Base-by-base conservation (phyloP, 1,140 invertebrate species). In the Himalopsyche phryganea region DNA sequence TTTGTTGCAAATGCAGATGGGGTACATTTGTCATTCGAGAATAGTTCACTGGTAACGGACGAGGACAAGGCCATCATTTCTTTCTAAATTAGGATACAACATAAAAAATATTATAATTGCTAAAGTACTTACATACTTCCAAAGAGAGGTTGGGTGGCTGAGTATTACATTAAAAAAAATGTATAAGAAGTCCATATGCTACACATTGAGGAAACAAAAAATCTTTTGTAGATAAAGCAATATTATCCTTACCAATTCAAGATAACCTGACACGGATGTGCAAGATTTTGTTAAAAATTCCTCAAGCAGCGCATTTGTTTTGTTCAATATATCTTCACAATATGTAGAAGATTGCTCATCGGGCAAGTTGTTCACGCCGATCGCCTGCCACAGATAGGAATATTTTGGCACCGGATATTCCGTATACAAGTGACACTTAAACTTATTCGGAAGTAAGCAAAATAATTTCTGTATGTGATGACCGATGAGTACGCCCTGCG, bases 391-490 rank as follows among this genome's bases (percentile, higher is more conserved):
- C 7, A 58, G 9, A 13, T 33, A 1, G 11, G 15, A n/a, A 18
- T 58, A 20, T 45, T 52, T 15, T 7, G 15, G 5, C 17, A 51
- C 13, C 0, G 56, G 49, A 51, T 58, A 58, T 4, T 19, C 6
- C 3, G 50, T 6, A 1, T 32, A 17, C 17, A 60, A 9, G 3
- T 49, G 14, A 7, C 28, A 7, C 47, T 60, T 60, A 6, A 6
- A 40, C 9, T 35, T 42, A 1, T 48, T 41, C 4, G 50, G 45
- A 13, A 60, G 33, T 0, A 49, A 18, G 19, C 17, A 53, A 49
- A 53, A 60, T 33, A 60, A 17, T 15, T 42, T 49, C 1, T 15
- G 10, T 32, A 60, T 11, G 7, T 53, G 20, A 48, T 49, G 18
- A 4, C 42, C 36, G 14, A 60, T 6, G 18, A 19, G 47, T 11